A percentile compares a stretch with the other conserved stretches of the same genome.
These are phyloP conservation scores for Ceratotherium simum DNA, from an alignment of 2,113 vertebrate genomes.

Conservation along the genomic window DNA sequence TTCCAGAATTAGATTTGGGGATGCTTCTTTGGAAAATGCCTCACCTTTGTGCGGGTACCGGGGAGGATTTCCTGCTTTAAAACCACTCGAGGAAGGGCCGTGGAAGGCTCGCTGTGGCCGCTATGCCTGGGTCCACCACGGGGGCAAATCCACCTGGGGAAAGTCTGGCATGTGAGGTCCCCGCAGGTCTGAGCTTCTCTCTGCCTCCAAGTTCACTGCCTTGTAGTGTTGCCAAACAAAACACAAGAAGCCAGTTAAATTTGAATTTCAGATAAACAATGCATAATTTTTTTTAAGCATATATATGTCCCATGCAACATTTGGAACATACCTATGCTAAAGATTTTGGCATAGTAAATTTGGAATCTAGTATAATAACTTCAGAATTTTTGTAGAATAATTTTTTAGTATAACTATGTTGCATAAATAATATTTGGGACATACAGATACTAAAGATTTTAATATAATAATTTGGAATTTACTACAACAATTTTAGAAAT, in stretches of 20 bases:
- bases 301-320: neutral
- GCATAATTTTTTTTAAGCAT: neutral
- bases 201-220: neutral
- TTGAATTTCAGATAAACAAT: neutral
- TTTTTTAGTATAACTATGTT: neutral
- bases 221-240: neutral
- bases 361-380: neutral
- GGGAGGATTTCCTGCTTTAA: neutral
- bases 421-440: neutral
- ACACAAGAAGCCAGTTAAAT: neutral
- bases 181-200: neutral
- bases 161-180: neutral
- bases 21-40: neutral
- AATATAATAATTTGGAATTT: neutral
- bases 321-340: neutral
- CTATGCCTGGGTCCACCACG: accelerated
- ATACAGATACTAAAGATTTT: neutral
- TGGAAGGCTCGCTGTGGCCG: neutral
- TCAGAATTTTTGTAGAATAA: neutral
- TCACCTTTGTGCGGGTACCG: accelerated
- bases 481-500: neutral
- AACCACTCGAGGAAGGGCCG: no score
- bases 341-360: neutral
- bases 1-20: neutral
- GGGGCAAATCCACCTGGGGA: accelerated